phyloP scores from a whole-genome alignment of 2,888 invertebrate species.

The Cephus spinipes region DNA sequence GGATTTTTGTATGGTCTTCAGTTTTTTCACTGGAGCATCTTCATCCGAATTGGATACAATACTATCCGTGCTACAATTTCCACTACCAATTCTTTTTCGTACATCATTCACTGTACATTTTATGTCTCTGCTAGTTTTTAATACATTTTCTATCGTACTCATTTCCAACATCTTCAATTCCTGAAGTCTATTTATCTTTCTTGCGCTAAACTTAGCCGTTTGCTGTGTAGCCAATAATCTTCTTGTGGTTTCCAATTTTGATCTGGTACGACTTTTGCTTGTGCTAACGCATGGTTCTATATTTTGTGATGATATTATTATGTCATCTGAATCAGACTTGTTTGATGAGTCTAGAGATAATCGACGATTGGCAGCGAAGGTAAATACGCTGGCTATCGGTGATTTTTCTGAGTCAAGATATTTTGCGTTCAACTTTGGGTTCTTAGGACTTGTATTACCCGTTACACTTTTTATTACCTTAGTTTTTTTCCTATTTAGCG shows the following conservation, averaged over 20 bases:
- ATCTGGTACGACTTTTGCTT: constrained; percentile 32
- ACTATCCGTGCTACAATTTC: constrained; percentile 30
- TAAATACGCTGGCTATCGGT: constrained; percentile 40
- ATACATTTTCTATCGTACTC: constrained; percentile 6
- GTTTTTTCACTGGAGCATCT: constrained; percentile 31
- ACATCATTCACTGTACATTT: background rate
- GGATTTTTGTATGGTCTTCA: constrained; percentile 3
- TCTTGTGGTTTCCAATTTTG: constrained; percentile 30
- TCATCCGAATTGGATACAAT: constrained; percentile 42
- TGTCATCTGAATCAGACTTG: constrained; percentile 56
- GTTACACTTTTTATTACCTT: constrained; percentile 17
- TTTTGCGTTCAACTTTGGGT: constrained; percentile 27
- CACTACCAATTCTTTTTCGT: constrained; percentile 15
- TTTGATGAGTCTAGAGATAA: constrained; percentile 49
- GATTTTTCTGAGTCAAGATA: constrained; percentile 29
- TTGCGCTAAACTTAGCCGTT: background rate
- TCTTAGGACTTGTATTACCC: constrained; percentile 19
- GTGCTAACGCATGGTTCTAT: constrained; percentile 21
- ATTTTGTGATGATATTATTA: constrained; percentile 46
- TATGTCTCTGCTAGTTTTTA: background rate
- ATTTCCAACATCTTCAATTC: background rate
- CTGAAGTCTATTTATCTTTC: background rate
- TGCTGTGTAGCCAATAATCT: constrained; percentile 24
- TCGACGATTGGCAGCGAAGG: constrained; percentile 31
- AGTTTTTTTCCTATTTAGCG: constrained; percentile 5